Conservation (phyloP, 2,797 vertebrate species). For the Nyctalus aviator region DNA sequence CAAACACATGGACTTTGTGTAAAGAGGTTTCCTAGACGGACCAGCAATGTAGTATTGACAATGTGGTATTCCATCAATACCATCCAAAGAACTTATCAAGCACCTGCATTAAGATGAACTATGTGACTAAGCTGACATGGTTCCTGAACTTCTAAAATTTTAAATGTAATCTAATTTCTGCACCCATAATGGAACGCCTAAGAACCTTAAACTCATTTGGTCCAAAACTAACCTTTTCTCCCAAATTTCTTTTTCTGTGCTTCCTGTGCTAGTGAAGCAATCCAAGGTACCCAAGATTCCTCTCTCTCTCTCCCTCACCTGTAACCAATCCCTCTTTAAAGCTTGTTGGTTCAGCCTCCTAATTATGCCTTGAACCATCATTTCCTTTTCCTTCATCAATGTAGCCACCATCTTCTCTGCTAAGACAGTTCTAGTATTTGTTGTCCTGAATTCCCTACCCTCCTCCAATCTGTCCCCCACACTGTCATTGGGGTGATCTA, state of each 20-base stretch:
- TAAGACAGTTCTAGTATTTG: not conserved
- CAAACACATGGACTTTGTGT: constrained; percentile 47
- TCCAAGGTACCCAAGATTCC: not conserved
- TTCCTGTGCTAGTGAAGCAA: not conserved
- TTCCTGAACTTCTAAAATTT: constrained; percentile 36
- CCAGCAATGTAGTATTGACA: not conserved
- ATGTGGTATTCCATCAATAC: not conserved
- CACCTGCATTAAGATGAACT: constrained; percentile 13
- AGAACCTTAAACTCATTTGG: constrained; percentile 43
- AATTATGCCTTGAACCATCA: not conserved
- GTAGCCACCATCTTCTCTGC: not conserved
- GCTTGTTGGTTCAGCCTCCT: not conserved
- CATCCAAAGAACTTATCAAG: constrained; percentile 54
- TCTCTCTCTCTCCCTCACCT: not conserved
- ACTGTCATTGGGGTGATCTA: not conserved
- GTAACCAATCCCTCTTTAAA: not conserved
- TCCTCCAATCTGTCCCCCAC: not conserved
- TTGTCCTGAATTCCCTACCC: not conserved
- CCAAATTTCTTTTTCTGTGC: constrained; percentile 4
- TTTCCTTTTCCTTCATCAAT: constrained; percentile 12
- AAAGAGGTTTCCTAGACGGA: not conserved
- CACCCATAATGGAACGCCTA: not conserved
- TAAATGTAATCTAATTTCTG: constrained; percentile 20
- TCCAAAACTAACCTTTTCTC: constrained; percentile 52
- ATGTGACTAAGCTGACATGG: constrained; percentile 52